phyloP scores from a whole-genome alignment of 2,113 vertebrate genomes.

The Hippocampus zosterae region DNA sequence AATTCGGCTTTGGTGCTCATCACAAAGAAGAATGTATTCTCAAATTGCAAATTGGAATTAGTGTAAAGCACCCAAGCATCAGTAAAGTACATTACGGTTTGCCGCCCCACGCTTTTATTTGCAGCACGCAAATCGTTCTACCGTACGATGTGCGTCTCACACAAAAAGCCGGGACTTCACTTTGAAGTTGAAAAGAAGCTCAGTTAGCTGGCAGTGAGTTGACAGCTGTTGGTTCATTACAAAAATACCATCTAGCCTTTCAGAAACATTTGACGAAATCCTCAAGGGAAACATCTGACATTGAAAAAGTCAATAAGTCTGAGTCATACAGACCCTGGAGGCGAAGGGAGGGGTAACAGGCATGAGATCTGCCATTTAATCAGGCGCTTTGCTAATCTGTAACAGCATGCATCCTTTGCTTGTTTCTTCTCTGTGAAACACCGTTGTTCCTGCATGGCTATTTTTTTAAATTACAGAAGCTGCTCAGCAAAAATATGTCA shows the following conservation, averaged over 20 bases:
- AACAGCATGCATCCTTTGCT: conserved; percentile 24
- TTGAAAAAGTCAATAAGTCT: conserved; percentile 11
- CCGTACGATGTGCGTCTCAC: background rate
- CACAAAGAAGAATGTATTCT: background rate
- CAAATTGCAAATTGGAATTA: background rate
- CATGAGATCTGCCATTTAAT: conserved; percentile 33
- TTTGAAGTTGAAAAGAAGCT: conserved; percentile 4
- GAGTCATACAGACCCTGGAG: conserved; percentile 23
- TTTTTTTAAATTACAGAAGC: conserved; percentile 16
- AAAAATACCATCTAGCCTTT: conserved; percentile 26
- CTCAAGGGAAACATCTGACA: conserved; percentile 29
- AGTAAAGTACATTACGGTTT: background rate
- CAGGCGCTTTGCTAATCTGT: conserved; percentile 26
- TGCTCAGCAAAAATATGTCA: conserved; percentile 17
- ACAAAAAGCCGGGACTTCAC: conserved; percentile 11
- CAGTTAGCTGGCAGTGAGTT: background rate
- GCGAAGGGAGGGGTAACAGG: conserved; percentile 15
- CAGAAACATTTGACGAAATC: conserved; percentile 18
- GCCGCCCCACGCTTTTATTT: background rate
- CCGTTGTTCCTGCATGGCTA: conserved; percentile 1
- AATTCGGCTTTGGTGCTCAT: conserved; percentile 1
- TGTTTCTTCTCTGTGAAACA: conserved; percentile 24
- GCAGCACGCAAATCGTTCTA: background rate
- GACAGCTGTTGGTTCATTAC: conserved; percentile 16
- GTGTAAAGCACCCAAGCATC: background rate